Base-by-base conservation (phyloP, 2,888 invertebrate genomes). In the Troilus luridus region DNA sequence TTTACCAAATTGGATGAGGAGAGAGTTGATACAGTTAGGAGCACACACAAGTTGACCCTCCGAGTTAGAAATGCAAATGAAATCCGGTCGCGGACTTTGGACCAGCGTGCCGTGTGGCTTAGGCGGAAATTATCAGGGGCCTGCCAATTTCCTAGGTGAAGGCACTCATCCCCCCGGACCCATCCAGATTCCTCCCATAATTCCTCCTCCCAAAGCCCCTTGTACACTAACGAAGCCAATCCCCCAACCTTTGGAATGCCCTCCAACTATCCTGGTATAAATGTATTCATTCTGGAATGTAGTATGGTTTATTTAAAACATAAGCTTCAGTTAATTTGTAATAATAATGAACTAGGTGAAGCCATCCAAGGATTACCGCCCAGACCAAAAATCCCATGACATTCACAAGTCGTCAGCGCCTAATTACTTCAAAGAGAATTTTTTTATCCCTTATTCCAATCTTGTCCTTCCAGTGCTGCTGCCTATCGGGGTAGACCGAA, bases 91-190 rank as follows among this genome's bases (percentile, higher is more conserved):
- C 41, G 17, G 72, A 77, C 72, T 77, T 77, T 77, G 21, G 72
- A 27, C 72, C 72, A 77, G 41, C 72, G 41, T 77, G 72, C 72
- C 72, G 72, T 77, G 72, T 77, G 72, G 72, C 72, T 77, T 77
- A 77, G 72, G 72, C 72, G 72, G 72, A 77, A 77, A 77, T 77
- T 77, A 77, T 77, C 72, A 77, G 72, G 72, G 72, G 72, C 72
- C 72, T 77, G 72, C 72, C 72, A 77, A 77, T 77, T 77, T 77
- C 72, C 72, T 77, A 77, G 72, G 12, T 41, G 72, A 77, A 77
- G 72, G 72, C 72, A 77, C 72, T 77, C 72, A 77, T 77, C 72
- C 72, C 72, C 41, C 41, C 59, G 67, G 60, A 77, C 72, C 72
- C 72, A 77, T 77, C 27, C 72, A 77, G 72, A 77, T 77, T 77